These are phyloP conservation scores for Selenia dentaria DNA, from an alignment of 2,888 invertebrate species.

Conservation along the genomic window DNA sequence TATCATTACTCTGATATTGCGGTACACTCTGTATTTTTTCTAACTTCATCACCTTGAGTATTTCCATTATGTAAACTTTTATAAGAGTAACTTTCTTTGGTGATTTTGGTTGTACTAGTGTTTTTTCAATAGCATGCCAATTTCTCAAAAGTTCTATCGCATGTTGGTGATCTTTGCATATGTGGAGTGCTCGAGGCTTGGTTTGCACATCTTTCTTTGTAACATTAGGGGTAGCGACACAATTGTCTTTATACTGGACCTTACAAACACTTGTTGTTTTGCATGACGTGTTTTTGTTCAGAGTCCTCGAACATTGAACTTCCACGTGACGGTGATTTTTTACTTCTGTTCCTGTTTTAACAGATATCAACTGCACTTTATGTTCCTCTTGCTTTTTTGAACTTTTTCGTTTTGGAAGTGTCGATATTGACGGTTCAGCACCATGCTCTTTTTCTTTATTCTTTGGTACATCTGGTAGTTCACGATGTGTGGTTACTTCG, in stretches of 20 bases:
- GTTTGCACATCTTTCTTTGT: constrained; percentile 44
- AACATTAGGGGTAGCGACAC: constrained; percentile 35
- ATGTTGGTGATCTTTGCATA: constrained; percentile 55
- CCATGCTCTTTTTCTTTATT: background rate
- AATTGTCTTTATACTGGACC: constrained; percentile 36
- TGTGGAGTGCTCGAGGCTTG: constrained; percentile 35
- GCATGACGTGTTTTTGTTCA: constrained; percentile 23
- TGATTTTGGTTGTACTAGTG: constrained; percentile 15
- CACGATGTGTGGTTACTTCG: constrained; percentile 6
- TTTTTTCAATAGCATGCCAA: constrained; percentile 35
- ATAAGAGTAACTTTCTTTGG: constrained; percentile 28
- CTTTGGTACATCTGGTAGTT: background rate
- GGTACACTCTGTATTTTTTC: constrained; percentile 59
- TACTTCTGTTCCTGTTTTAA: constrained; percentile 46
- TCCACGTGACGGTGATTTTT: constrained; percentile 38
- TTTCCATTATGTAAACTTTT: constrained; percentile 37
- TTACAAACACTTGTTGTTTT: constrained; percentile 48
- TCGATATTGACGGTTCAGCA: background rate
- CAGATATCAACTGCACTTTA: constrained; percentile 34
- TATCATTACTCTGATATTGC: constrained; percentile 36
- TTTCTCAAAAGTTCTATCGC: constrained; percentile 44
- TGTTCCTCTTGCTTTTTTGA: constrained; percentile 9
- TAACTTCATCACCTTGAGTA: constrained; percentile 45
- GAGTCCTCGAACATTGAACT: constrained; percentile 43
- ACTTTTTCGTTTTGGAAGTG: constrained; percentile 9